Evolutionary conservation across 92 coral and sea anemone genomes (phyloP).

Genomic region (Porites evermanni): DNA sequence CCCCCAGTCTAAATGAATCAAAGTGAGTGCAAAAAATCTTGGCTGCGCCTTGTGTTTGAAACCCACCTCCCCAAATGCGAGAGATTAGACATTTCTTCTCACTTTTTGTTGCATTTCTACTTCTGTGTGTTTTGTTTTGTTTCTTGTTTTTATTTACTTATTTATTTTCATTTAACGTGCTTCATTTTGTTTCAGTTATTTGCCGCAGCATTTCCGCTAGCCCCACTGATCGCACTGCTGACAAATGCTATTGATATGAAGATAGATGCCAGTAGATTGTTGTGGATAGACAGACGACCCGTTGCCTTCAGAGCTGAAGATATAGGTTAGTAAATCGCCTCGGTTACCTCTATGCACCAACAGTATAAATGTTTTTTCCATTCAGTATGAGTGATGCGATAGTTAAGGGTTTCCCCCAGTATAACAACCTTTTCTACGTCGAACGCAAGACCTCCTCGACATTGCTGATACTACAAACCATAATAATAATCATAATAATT

Average conservation of each 20-base stretch:
- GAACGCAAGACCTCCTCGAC: no score
- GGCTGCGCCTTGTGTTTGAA: no score
- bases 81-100: no score
- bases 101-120: neutral
- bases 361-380: neutral
- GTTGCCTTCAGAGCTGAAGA: slow-evolving; percentile 96
- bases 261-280: slow-evolving; percentile 87
- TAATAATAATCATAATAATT: no score
- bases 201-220: slow-evolving; percentile 99
- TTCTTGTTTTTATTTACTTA: neutral
- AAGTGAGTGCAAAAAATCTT: no score
- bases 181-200: slow-evolving; percentile 68
- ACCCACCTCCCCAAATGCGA: no score
- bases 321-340: slow-evolving; percentile 68
- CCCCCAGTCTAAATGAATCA: no score
- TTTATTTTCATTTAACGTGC: neutral
- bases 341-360: no score
- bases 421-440: no score
- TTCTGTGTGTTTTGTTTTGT: neutral
- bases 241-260: slow-evolving; percentile 95
- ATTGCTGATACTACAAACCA: no score
- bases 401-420: no score
- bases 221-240: slow-evolving; percentile 93
- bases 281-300: slow-evolving; percentile 94
- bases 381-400: no score